Conservation (phyloP, 2,113 vertebrate genomes). For the Pelecanus crispus region DNA sequence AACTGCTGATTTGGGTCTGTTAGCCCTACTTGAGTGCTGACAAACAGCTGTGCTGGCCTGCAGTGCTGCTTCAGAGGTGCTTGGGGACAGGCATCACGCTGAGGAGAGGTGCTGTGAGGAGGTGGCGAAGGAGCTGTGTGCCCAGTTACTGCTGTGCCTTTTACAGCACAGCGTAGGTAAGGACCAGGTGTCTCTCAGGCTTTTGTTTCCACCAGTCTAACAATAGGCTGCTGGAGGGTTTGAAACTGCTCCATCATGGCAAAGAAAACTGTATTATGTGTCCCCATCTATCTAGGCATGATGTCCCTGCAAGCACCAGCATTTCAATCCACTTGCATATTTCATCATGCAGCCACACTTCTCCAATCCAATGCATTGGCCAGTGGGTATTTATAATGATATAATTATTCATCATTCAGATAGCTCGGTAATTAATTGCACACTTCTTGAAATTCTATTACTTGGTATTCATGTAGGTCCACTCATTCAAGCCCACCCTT, state of each 20-base stretch:
- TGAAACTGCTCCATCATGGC: not conserved
- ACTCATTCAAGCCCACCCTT: not conserved
- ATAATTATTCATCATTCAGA: not conserved
- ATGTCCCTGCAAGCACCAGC: not conserved
- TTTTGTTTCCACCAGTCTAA: not conserved
- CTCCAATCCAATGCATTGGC: not conserved
- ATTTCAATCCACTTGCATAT: not conserved
- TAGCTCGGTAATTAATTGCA: not conserved
- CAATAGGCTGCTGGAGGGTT: not conserved
- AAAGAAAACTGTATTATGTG: not conserved
- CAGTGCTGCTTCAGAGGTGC: not conserved
- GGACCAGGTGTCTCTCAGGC: not conserved
- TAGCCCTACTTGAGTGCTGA: not conserved
- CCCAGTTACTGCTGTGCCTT: not conserved
- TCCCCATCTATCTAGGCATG: not conserved
- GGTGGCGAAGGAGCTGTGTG: not conserved
- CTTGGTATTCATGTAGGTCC: not conserved
- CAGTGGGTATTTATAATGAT: not conserved
- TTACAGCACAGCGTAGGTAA: not conserved
- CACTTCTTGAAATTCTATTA: not conserved
- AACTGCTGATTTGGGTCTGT: not conserved
- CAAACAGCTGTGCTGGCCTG: not conserved
- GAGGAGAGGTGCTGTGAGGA: not conserved
- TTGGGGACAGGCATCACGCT: fast-evolving
- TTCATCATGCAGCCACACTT: not conserved